Evolutionary conservation across 2,888 invertebrate species (phyloP).

Genomic region (Cerastis rubricosa): DNA sequence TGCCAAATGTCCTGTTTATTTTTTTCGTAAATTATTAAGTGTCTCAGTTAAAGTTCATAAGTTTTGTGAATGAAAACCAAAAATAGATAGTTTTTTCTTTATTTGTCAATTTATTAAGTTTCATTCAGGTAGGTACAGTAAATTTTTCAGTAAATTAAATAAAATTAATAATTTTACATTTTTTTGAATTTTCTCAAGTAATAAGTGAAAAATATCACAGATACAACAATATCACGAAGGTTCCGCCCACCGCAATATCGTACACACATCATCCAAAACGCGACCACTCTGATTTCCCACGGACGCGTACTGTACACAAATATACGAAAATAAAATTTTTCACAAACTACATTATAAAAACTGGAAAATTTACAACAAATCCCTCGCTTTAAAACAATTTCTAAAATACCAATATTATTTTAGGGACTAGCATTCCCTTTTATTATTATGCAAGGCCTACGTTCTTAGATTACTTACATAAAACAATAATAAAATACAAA

Average conservation of each 20-base stretch:
- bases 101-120: slow-evolving; percentile 86
- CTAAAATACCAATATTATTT: slow-evolving; percentile 73
- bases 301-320: slow-evolving; percentile 85
- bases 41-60: background rate
- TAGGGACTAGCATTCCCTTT: slow-evolving; percentile 50
- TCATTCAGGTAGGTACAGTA: slow-evolving; percentile 84
- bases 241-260: slow-evolving; percentile 73
- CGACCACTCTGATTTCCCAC: slow-evolving; percentile 80
- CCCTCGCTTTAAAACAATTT: slow-evolving; percentile 78
- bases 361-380: slow-evolving; percentile 84
- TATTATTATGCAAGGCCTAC: slow-evolving; percentile 45
- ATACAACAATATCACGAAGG: slow-evolving; percentile 76
- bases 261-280: slow-evolving; percentile 82
- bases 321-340: slow-evolving; percentile 86
- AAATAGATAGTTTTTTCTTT: slow-evolving; percentile 80
- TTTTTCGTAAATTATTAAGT: background rate
- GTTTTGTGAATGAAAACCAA: slow-evolving; percentile 47
- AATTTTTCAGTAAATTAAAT: slow-evolving; percentile 83
- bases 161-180: slow-evolving; percentile 81
- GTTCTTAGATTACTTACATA: slow-evolving; percentile 57
- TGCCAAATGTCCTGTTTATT: background rate
- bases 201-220: slow-evolving; percentile 83
- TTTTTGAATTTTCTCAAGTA: slow-evolving; percentile 80
- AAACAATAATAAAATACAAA: slow-evolving; percentile 78
- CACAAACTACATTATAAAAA: slow-evolving; percentile 82